A percentile compares a stretch with the other conserved stretches of the same genome.
These are phyloP conservation scores for Lissonota sp. DNA, from an alignment of 2,888 invertebrate genomes.

Conservation along the genomic window DNA sequence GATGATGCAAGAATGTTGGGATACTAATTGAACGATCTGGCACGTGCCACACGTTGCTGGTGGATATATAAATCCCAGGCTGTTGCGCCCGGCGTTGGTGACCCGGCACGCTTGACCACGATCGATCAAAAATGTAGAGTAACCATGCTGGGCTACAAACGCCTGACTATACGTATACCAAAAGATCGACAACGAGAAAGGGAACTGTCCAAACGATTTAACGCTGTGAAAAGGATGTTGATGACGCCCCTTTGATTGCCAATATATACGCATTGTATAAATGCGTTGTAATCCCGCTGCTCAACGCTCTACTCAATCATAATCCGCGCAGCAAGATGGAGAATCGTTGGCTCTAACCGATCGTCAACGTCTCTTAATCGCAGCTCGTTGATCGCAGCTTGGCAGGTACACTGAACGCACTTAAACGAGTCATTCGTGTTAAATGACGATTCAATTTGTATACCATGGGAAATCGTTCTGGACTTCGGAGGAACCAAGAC, in stretches of 20 bases:
- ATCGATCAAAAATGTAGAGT: conserved; percentile 76
- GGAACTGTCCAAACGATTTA: too few species aligned
- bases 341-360: conserved; percentile 47
- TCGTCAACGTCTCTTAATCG: conserved; percentile 54
- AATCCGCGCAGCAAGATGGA: conserved; percentile 35
- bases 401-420: background rate
- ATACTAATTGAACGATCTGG: background rate
- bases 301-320: conserved; percentile 55
- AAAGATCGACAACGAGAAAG: background rate
- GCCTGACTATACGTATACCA: background rate
- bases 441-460: conserved; percentile 51
- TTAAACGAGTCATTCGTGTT: conserved; percentile 27
- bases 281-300: conserved; percentile 6
- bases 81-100: conserved; percentile 66
- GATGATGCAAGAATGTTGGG: too few species aligned
- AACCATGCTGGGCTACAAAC: background rate
- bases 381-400: conserved; percentile 20
- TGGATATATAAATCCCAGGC: conserved; percentile 57
- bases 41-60: conserved; percentile 42
- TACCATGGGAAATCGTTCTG: conserved; percentile 4
- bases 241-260: background rate
- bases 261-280: too few species aligned
- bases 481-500: background rate
- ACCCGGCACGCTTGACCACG: conserved; percentile 75
- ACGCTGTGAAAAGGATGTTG: too few species aligned